These are phyloP conservation scores for Choristoneura fumiferana DNA, from an alignment of 1,140 invertebrate species.

Conservation along the genomic window DNA sequence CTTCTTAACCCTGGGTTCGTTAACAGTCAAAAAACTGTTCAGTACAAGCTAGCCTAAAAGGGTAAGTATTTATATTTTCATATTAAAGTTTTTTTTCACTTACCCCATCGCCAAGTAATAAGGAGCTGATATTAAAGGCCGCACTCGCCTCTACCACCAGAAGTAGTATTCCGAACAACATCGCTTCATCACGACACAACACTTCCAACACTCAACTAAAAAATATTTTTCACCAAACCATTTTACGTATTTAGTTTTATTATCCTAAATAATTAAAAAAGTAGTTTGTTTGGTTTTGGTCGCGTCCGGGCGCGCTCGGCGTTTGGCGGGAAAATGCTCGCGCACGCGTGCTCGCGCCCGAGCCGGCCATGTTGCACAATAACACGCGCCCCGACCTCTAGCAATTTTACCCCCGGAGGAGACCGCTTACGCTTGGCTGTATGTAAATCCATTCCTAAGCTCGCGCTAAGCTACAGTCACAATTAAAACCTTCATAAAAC, in stretches of 20 bases:
- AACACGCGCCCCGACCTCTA: conserved; percentile 30
- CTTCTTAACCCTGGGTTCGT: too few relatives aligned
- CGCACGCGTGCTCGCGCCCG: conserved; percentile 53
- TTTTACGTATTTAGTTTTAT: conserved; percentile 1
- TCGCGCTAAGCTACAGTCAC: too few relatives aligned
- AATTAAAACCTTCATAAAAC: too few relatives aligned
- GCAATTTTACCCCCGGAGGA: neutral
- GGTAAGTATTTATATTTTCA: too few relatives aligned
- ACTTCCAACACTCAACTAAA: conserved; percentile 33
- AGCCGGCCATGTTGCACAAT: conserved; percentile 62
- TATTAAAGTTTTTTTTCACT: conserved; percentile 41
- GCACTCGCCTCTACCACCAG: conserved; percentile 49
- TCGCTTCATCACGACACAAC: conserved; percentile 53
- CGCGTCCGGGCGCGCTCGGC: conserved; percentile 44
- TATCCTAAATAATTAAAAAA: neutral
- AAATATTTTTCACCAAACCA: neutral
- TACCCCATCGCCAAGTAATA: conserved; percentile 46
- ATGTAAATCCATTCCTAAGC: too few relatives aligned
- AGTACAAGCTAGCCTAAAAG: too few relatives aligned
- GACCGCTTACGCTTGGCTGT: too few relatives aligned
- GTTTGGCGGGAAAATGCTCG: conserved; percentile 63
- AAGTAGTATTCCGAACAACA: conserved; percentile 57
- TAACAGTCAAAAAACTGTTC: too few relatives aligned
- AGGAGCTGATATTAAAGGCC: conserved; percentile 44
- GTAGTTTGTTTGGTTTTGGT: conserved; percentile 29